phyloP scores from a whole-genome alignment of 1,140 invertebrate genomes.

The Dryas iulia region DNA sequence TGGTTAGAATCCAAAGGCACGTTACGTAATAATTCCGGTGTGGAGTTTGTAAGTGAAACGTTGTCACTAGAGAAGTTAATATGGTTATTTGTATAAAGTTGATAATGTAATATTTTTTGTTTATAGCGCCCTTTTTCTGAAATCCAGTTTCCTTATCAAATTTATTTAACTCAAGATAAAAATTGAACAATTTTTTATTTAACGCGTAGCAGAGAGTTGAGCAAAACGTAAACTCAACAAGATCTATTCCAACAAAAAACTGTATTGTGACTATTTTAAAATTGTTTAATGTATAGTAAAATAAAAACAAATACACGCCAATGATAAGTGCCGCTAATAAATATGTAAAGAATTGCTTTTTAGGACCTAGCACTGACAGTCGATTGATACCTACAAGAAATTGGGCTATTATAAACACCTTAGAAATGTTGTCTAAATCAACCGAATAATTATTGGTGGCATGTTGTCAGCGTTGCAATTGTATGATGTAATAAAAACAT shows the following conservation, averaged over 20 bases:
- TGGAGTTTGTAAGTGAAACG: neutral
- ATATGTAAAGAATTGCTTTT: neutral
- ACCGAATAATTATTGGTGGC: slow-evolving; percentile 5
- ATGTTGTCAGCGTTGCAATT: neutral
- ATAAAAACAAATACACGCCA: neutral
- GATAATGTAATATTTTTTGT: neutral
- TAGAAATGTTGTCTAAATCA: neutral
- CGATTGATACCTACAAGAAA: slow-evolving; percentile 7
- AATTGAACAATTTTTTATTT: neutral
- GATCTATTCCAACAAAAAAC: neutral
- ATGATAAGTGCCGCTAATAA: neutral
- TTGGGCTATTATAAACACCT: slow-evolving; percentile 7
- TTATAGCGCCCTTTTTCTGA: neutral
- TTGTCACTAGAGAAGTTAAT: neutral
- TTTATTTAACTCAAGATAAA: slow-evolving; percentile 17
- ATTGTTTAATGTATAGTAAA: neutral
- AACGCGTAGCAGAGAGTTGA: neutral
- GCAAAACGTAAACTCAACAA: neutral
- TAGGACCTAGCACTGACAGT: neutral
- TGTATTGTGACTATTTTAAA: neutral
- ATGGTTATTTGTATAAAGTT: neutral
- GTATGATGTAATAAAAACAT: no score
- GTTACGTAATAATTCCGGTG: neutral
- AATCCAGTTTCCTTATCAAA: slow-evolving; percentile 13
- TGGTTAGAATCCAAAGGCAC: slow-evolving; percentile 7